Evolutionary conservation across 2,888 invertebrate genomes (phyloP).

Genomic region (Brachynemurus nebulosus): DNA sequence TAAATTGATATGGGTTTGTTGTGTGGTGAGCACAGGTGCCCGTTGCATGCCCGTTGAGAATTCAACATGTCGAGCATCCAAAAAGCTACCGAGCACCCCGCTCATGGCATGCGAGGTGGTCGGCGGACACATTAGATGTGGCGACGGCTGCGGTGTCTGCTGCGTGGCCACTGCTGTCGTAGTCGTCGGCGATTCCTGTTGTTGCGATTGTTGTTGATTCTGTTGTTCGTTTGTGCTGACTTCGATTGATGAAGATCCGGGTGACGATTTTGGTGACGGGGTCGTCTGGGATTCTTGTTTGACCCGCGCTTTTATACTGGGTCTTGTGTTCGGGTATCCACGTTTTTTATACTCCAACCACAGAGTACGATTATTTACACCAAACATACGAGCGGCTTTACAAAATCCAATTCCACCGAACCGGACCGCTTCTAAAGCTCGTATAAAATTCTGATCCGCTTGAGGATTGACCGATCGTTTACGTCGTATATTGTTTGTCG

Average conservation of each 20-base stretch:
- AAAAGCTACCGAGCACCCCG: slow-evolving; percentile 37
- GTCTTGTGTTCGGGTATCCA: slow-evolving; percentile 67
- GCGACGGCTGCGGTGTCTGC: slow-evolving; percentile 24
- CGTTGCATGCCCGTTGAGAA: slow-evolving; percentile 43
- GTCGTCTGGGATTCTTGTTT: slow-evolving; percentile 37
- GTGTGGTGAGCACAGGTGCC: slow-evolving; percentile 20
- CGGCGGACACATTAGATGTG: slow-evolving; percentile 43
- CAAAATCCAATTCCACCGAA: slow-evolving; percentile 76
- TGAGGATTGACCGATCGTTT: slow-evolving; percentile 68
- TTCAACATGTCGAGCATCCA: slow-evolving; percentile 57
- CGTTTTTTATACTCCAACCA: slow-evolving; percentile 78
- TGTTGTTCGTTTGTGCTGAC: slow-evolving; percentile 22
- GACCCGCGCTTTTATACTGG: slow-evolving; percentile 62
- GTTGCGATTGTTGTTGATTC: slow-evolving; percentile 24
- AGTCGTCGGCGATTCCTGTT: slow-evolving; percentile 20
- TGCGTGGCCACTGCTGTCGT: slow-evolving; percentile 21
- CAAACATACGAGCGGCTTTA: slow-evolving; percentile 70
- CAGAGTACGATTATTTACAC: slow-evolving; percentile 71
- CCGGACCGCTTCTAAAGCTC: slow-evolving; percentile 67
- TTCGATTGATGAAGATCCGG: slow-evolving; percentile 28
- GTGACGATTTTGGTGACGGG: slow-evolving; percentile 23
- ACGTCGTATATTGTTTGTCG: slow-evolving; percentile 37
- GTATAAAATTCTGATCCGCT: slow-evolving; percentile 68
- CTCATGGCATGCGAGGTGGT: slow-evolving; percentile 38
- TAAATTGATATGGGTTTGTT: slow-evolving; percentile 51